These are phyloP conservation scores for Chaetodon trifascialis DNA, from an alignment of 2,113 vertebrate genomes.

Conservation along the genomic window DNA sequence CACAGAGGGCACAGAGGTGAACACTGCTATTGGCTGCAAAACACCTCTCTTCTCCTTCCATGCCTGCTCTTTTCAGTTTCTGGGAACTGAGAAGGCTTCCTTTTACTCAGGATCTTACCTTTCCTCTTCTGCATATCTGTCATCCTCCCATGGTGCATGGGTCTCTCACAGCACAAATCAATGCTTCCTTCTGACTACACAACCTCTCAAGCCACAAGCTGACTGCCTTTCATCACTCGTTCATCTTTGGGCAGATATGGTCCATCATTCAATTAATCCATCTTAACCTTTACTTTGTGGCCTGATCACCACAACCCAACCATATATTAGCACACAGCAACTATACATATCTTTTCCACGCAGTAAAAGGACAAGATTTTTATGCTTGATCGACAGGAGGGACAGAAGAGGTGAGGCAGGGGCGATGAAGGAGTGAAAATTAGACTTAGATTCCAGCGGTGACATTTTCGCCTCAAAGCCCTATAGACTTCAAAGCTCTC, in stretches of 20 bases:
- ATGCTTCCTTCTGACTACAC: conserved; percentile 9
- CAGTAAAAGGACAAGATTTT: neutral
- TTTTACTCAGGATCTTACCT: conserved; percentile 34
- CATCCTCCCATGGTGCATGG: neutral
- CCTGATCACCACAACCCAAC: neutral
- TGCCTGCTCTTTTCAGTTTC: neutral
- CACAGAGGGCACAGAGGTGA: conserved; percentile 7
- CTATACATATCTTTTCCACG: neutral
- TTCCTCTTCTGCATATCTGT: conserved; percentile 29
- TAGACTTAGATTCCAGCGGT: conserved; percentile 67
- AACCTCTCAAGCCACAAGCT: conserved; percentile 20
- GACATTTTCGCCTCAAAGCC: conserved; percentile 75
- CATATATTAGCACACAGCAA: neutral
- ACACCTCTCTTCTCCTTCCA: neutral
- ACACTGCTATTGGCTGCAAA: neutral
- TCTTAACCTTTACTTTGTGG: conserved; percentile 12
- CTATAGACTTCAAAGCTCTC: conserved; percentile 75
- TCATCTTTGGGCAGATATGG: conserved; percentile 46
- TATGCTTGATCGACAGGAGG: conserved; percentile 26
- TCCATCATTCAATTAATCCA: conserved; percentile 57
- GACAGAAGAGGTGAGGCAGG: conserved; percentile 19
- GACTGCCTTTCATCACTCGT: conserved; percentile 51
- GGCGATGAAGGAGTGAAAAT: conserved; percentile 41
- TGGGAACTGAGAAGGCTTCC: conserved; percentile 24
- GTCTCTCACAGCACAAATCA: conserved; percentile 32